Percentiles rank a stretch among this genome's conserved stretches.
These are phyloP conservation scores for Baccha elongata DNA, from an alignment of 2,888 invertebrate genomes.

Conservation along the genomic window DNA sequence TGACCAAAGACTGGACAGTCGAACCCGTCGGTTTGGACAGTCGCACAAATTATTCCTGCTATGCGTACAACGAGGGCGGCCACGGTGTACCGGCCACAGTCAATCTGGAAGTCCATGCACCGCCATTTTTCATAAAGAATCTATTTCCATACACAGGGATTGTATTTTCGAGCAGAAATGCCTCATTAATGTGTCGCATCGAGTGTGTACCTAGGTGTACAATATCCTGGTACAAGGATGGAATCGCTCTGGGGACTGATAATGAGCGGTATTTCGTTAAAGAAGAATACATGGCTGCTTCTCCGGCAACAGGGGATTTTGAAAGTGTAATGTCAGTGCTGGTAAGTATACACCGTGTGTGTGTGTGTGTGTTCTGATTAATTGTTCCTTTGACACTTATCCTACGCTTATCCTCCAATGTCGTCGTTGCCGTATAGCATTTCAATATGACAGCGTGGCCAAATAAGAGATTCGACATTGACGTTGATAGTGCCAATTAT, in stretches of 20 bases:
- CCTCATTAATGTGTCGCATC: constrained; percentile 92
- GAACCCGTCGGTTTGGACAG: constrained; percentile 93
- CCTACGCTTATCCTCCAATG: constrained; percentile 22
- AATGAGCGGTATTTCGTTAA: constrained; percentile 86
- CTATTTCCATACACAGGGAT: constrained; percentile 92
- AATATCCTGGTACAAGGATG: constrained; percentile 93
- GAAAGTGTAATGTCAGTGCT: constrained; percentile 94
- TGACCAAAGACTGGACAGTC: constrained; percentile 90
- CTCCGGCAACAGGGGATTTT: constrained; percentile 92
- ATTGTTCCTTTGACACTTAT: constrained; percentile 64
- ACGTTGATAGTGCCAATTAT: constrained; percentile 91
- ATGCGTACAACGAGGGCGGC: constrained; percentile 93
- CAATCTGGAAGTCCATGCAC: constrained; percentile 89
- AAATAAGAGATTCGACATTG: constrained; percentile 88
- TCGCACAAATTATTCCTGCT: constrained; percentile 94
- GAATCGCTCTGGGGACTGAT: constrained; percentile 85
- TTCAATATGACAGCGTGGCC: constrained; percentile 95
- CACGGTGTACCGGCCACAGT: constrained; percentile 87
- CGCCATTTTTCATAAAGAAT: constrained; percentile 93
- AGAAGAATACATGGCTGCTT: constrained; percentile 87
- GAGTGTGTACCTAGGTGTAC: constrained; percentile 94
- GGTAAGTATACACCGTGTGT: constrained; percentile 82
- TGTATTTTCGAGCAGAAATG: constrained; percentile 88
- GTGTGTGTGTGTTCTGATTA: constrained; percentile 51
- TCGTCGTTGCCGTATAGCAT: constrained; percentile 82